Base-by-base conservation (phyloP, 2,888 invertebrate species). In the Hirtodrosophila trivittata region DNA sequence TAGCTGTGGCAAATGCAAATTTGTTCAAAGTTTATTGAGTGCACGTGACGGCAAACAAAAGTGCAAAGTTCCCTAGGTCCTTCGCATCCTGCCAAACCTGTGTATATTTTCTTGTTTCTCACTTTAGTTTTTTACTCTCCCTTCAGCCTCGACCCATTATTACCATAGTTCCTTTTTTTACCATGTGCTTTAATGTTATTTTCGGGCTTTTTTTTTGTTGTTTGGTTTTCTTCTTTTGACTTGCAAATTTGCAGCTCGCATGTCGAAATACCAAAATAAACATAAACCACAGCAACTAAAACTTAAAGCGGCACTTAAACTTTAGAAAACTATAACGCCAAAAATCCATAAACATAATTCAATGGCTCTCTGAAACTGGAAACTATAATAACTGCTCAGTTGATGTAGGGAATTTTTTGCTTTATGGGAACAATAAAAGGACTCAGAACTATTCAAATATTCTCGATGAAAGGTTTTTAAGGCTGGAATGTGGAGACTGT, bases 21-120 rank as follows among this genome's bases (percentile, higher is more conserved):
- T 86, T 81, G 86, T 81, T 86, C 72, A 75, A 86, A 85, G 86
- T 85, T 86, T 85, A 86, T 86, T 85, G 86, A 81, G 83, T 78
- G 86, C 83, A 86, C 86, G 85, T 85, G 78, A 78, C 81, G 77
- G 74, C 78, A 85, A 86, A 86, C 81, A 85, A 82, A 85, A 82
- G 74, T 77, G 82, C 75, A 81, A 81, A 83, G 73, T 75, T 81
- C 58, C 62, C 62, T 57, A 63, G 59, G 65, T 60, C 58, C 66
- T 43, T 54, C 30, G 56, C 41, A 33, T 66, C 47, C 63, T 32
- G 21, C 7, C 12, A 25, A 12, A 13, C 26, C 10, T 38, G 25
- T 30, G n/a, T 18, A 32, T 8, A 13, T 55, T 62, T 65, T 54
- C 46, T 50, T 58, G 51, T 58, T 57, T 50, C 49, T 45, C 41